phyloP scores from a whole-genome alignment of 2,797 vertebrate genomes.

The Nyctibius grandis region DNA sequence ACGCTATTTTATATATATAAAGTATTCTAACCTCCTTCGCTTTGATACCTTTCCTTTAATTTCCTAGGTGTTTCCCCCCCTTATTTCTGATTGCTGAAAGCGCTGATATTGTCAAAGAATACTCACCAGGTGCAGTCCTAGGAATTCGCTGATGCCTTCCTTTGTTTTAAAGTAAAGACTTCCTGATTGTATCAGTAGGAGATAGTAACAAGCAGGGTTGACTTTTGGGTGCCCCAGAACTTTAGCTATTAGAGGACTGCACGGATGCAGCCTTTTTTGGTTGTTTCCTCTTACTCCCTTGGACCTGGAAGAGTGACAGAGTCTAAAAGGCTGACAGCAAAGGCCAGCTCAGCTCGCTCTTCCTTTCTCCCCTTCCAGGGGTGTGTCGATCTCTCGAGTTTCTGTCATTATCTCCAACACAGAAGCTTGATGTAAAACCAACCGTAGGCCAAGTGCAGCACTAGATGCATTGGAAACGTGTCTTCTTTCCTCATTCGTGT shows the following conservation, averaged over 20 bases:
- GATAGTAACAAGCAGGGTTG: not conserved
- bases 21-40: fast-evolving
- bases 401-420: no score
- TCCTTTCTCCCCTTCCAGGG: not conserved
- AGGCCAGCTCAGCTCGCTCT: not conserved
- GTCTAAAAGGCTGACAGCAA: not conserved
- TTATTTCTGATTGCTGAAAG: not conserved
- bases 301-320: fast-evolving
- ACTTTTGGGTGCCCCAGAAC: not conserved
- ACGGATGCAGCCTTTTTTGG: fast-evolving
- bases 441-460: not conserved
- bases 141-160: not conserved
- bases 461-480: fast-evolving
- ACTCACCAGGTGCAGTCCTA: not conserved
- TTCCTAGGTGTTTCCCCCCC: fast-evolving
- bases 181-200: fast-evolving
- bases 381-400: fast-evolving
- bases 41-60: not conserved
- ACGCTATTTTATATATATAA: fast-evolving
- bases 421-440: not conserved
- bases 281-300: not conserved
- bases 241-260: not conserved
- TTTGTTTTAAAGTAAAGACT: not conserved
- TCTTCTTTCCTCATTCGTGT: not conserved
- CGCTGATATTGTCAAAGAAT: not conserved